Percentiles rank a stretch among this genome's conserved stretches.
phyloP scores from a whole-genome alignment of 1,140 invertebrate species.

The Camponotus vicinus region DNA sequence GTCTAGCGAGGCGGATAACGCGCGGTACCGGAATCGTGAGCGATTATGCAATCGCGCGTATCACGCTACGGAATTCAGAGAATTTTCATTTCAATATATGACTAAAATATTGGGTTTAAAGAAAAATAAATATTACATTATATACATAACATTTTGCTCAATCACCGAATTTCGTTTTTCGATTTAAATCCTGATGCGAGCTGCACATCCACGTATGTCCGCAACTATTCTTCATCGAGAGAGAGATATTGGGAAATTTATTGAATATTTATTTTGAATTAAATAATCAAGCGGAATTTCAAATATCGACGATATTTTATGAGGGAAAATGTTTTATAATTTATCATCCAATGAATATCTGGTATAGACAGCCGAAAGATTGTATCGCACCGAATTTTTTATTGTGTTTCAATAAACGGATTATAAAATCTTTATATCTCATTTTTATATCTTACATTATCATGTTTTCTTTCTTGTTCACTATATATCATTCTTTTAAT shows the following conservation, averaged over 20 bases:
- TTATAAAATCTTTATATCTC: background rate
- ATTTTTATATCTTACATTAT: background rate
- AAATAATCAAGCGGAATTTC: constrained; percentile 44
- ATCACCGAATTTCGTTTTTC: constrained; percentile 10
- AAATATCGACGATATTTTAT: constrained; percentile 45
- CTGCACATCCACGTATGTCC: background rate
- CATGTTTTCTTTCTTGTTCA: background rate
- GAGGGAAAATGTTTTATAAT: constrained; percentile 17
- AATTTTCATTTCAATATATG: background rate
- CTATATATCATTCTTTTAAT: background rate
- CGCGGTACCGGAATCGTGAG: background rate
- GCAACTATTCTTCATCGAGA: constrained; percentile 35
- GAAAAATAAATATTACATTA: constrained; percentile 7
- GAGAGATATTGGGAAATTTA: constrained; percentile 12
- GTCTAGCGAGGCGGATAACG: background rate
- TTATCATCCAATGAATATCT: constrained; percentile 12
- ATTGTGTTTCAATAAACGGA: background rate
- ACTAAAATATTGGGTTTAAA: background rate
- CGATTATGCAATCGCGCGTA: constrained; percentile 5
- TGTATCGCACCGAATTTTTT: background rate
- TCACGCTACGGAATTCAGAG: background rate
- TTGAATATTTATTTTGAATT: constrained; percentile 53
- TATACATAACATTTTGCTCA: constrained; percentile 3
- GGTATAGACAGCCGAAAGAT: constrained; percentile 24
- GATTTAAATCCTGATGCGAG: constrained; percentile 9